Evolutionary conservation across 2,113 vertebrate species (phyloP).

Genomic region (Dipodomys merriami): DNA sequence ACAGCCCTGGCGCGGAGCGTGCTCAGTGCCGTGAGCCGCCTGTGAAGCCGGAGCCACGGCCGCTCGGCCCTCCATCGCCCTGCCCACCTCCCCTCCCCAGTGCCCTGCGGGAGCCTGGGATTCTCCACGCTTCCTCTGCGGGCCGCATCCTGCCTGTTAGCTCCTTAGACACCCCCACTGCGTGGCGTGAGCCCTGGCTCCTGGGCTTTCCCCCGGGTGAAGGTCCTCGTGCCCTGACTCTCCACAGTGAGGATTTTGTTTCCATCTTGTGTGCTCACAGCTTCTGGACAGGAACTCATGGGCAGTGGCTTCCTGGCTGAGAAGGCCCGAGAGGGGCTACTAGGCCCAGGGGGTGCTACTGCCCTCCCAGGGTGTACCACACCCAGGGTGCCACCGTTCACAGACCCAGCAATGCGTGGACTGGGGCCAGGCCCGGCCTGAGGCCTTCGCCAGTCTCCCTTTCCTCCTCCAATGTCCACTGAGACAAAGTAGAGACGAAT

Average conservation of each 20-base stretch:
- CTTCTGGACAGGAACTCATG: neutral
- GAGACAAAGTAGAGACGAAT: neutral
- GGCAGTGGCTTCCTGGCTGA: neutral
- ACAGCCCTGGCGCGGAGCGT: neutral
- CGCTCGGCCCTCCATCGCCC: too few species aligned
- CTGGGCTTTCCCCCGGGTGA: too few species aligned
- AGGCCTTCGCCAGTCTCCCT: too few species aligned
- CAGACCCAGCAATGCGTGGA: too few species aligned
- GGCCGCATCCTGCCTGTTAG: neutral
- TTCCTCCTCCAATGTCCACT: neutral
- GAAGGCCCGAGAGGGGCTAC: too few species aligned
- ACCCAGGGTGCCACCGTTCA: neutral
- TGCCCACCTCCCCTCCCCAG: neutral
- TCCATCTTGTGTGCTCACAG: too few species aligned
- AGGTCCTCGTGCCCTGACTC: too few species aligned
- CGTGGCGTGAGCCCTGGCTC: too few species aligned
- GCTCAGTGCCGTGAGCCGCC: neutral
- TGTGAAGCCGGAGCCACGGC: neutral
- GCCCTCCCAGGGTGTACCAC: neutral
- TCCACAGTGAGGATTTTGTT: too few species aligned
- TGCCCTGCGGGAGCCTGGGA: neutral
- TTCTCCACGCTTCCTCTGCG: neutral
- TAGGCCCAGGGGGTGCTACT: too few species aligned
- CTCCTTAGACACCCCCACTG: neutral
- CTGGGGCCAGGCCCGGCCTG: too few species aligned